Base-by-base conservation (phyloP, 2,113 vertebrate genomes). In the Hippocampus barbouri region DNA sequence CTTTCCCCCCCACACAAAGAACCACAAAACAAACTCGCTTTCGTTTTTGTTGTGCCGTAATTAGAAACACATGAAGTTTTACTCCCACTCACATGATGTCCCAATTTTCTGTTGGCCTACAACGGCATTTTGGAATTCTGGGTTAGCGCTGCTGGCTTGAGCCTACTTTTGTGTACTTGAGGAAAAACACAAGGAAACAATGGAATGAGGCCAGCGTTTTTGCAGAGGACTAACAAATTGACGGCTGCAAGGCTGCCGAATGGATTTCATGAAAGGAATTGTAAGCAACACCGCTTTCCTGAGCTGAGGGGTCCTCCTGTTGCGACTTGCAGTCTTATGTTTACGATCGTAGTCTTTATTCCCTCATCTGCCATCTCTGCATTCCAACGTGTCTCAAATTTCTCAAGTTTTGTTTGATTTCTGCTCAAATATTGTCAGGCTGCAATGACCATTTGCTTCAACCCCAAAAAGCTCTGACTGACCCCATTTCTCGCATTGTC, bases 41-140 rank as follows among this genome's bases (percentile, higher is more conserved):
- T 70, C 76, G 67, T 83, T 75, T 72, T 41, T 64, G 79, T 76
- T 78, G 43, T 23, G 41, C 70, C 73, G 72, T 85, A 86, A 85
- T 88, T 88, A 83, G 86, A 81, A 86, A 86, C 71, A 9, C 76
- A 83, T 85, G 75, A 76, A 72, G 74, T 75, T 84, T 72, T 69
- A 68, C 61, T 53, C 53, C 70, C 30, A 45, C 67, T 85, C 88
- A 66, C 83, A 87, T 86, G 80, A 85, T 81, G 87, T 70, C 86
- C 88, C 70, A 88, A 68, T 85, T 88, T 88, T 74, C 67, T 78
- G 69, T 84, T 84, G 84, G 71, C 85, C 81, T 85, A 69, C 73
- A 71, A 76, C 66, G 70, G 77, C 65, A 69, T 78, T 84, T 83
- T 66, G 57, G 18, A 77, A 78, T 84, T 80, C 67, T 79, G 74